Conservation (phyloP, 2,113 vertebrate genomes). For the Pampusana beccarii region DNA sequence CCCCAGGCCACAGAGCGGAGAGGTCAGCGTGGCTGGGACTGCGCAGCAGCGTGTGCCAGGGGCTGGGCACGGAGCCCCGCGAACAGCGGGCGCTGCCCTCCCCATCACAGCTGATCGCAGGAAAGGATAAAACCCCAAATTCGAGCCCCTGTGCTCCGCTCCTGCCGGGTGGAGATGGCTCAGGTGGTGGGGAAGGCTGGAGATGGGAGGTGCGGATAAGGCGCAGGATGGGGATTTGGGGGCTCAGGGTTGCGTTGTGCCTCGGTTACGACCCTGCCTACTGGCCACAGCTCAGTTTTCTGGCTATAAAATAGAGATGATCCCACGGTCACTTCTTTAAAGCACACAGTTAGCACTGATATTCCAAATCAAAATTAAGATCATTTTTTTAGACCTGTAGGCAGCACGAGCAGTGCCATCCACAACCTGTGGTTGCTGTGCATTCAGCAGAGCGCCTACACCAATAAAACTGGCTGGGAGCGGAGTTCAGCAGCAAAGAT, state of each 20-base stretch:
- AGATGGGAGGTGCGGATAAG: neutral
- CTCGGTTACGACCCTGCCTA: neutral
- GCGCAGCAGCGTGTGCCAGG: neutral
- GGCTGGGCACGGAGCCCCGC: neutral
- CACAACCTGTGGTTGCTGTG: fast-evolving
- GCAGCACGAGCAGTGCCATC: neutral
- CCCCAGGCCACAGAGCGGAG: neutral
- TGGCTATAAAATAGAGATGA: neutral
- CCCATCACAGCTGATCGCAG: neutral
- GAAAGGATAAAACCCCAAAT: neutral
- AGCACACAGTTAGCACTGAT: neutral
- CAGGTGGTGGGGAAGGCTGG: neutral
- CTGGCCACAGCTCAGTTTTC: neutral
- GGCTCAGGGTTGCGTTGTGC: neutral
- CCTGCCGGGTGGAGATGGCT: neutral
- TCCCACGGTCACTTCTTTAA: neutral
- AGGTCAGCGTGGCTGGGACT: no score
- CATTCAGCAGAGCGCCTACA: fast-evolving
- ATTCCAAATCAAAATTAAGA: neutral
- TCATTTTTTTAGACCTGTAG: neutral
- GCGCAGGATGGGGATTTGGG: neutral
- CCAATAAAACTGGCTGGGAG: neutral
- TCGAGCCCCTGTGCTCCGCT: fast-evolving
- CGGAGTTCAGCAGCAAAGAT: neutral
- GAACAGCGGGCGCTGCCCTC: neutral